Conservation (phyloP, 2,888 invertebrate species). For the Archips xylosteana region DNA sequence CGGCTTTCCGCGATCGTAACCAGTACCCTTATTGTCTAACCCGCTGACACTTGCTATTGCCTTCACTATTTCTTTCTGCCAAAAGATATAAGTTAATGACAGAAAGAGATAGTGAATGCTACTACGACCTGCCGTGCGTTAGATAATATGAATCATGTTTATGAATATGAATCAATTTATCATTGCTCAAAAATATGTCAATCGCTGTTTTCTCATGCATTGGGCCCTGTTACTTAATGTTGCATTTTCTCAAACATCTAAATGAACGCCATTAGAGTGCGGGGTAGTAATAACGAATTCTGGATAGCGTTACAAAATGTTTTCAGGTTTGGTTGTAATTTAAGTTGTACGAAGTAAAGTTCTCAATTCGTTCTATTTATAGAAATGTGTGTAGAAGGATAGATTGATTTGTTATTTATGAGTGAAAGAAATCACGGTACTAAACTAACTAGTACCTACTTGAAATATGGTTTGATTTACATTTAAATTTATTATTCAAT, state of each 20-base stretch:
- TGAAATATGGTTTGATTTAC: too few relatives aligned
- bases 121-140: too few relatives aligned
- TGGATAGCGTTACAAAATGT: slow-evolving; percentile 4
- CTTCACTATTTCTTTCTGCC: too few relatives aligned
- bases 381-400: not conserved
- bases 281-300: slow-evolving; percentile 11
- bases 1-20: too few relatives aligned
- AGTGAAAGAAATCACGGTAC: not conserved
- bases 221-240: not conserved
- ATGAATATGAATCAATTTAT: too few relatives aligned
- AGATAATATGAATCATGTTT: too few relatives aligned
- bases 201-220: not conserved
- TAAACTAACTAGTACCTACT: not conserved
- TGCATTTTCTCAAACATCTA: slow-evolving; percentile 26
- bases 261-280: slow-evolving; percentile 24
- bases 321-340: not conserved
- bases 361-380: not conserved
- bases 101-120: too few relatives aligned
- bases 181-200: not conserved
- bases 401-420: slow-evolving; percentile 1
- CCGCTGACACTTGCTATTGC: too few relatives aligned
- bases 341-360: not conserved
- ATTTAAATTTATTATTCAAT: too few relatives aligned
- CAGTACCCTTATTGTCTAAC: too few relatives aligned
- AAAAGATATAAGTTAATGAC: too few relatives aligned